Evolutionary conservation across 35 echinoderm and acorn worm genomes (phyloP), one percentile per base, ranked within the genome.

Genomic region (Apostichopus californicus): DNA sequence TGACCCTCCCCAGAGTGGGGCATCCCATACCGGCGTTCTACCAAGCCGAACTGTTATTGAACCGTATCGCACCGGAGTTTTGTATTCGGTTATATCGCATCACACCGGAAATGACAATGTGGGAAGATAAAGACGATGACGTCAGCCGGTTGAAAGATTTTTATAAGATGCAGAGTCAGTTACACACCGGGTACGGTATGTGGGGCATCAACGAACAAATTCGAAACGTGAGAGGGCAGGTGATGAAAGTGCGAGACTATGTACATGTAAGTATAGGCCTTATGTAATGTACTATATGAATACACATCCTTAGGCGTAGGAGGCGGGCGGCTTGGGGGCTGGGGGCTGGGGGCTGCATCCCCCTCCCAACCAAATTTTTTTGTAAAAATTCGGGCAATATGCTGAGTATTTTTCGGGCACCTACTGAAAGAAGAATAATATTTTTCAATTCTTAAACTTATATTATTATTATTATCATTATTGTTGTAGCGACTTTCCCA

Each of bases 91-190:
- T 98, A 68, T 98, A 98, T 55, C 90, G 96, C 7, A 86, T 98
- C 15, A 94, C 95, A 90, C 96, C 96, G 11, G 96, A 98, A 77
- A 98, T 98, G 96, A 98, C 96, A 3, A 95, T 95, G 91, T 98
- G 96, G 96, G 94, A 95, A 13, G 93, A 98, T 24, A 90, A 95
- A 8, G 96, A 95, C 26, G 96, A 95, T 20, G 96, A 98, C 63
- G 92, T 92, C 0, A 90, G 78, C 5, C 80, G 96, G 57, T 77
- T 98, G 26, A 94, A 95, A 53, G 94, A 98, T 18, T 98, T 94
- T 66, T 98, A 95, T 64, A 94, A 86, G 59, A 79, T 75, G 65
- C 90, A 91, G 15, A 92, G 84, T 53, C 73, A 91, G 58, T 55
- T 95, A 6, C 94, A 97, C 59, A 94, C 91, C 1, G 89, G 94